phyloP scores from a whole-genome alignment of 2,113 vertebrate species.

The Ploceus nigricollis region DNA sequence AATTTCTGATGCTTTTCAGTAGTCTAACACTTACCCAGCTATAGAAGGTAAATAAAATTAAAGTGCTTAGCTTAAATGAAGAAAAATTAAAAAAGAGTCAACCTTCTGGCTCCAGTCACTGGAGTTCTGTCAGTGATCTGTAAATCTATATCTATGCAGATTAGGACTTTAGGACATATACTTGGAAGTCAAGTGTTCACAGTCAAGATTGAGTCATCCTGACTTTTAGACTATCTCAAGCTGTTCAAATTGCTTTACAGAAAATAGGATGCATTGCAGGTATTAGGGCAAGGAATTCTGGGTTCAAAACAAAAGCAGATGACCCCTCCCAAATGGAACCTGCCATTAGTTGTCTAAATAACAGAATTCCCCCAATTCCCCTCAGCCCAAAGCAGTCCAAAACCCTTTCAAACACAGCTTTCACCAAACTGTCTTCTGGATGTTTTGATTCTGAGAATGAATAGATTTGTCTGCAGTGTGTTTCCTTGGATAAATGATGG shows the following conservation, averaged over 20 bases:
- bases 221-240: not conserved
- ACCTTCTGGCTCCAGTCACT: not conserved
- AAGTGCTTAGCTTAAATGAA: not conserved
- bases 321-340: not conserved
- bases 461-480: conserved; percentile 51
- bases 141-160: not conserved
- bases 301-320: not conserved
- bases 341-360: not conserved
- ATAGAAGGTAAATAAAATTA: not conserved
- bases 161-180: not conserved
- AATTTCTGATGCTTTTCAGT: not conserved
- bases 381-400: not conserved
- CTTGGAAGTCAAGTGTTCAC: not conserved
- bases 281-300: not conserved
- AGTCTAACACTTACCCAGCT: not conserved
- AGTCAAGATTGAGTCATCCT: not conserved
- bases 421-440: not conserved
- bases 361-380: not conserved
- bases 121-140: not conserved
- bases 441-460: conserved; percentile 44
- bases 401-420: conserved; percentile 6
- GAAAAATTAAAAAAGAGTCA: not conserved
- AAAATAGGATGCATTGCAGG: not conserved
- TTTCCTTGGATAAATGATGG: conserved; percentile 27
- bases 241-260: not conserved